Base-by-base conservation (phyloP, 2,113 vertebrate genomes). In the Balaeniceps rex region DNA sequence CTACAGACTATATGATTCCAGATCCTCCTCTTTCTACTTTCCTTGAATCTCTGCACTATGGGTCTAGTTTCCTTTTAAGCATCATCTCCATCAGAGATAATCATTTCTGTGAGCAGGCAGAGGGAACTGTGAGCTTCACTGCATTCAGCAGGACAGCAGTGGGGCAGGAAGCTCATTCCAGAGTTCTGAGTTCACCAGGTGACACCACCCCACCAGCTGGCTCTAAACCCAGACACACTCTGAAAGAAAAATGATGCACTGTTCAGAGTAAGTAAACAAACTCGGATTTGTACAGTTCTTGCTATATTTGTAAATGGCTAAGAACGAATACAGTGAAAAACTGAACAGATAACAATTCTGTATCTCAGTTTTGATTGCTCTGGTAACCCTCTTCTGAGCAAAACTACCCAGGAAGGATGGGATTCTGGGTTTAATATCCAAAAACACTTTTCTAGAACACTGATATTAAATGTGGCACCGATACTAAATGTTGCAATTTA, bases 41-140 rank as follows among this genome's bases (percentile, higher is more conserved):
- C 36, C 7, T 31, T 2, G 0, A 76, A 85, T 64, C 18, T 90
- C 70, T 66, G 31, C 22, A 9, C 55, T 68, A 29, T 0, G 6
- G 29, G 21, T 24, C 14, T 36, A 18, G 15, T 36, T 93, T 51
- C 29, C 54, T 89, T 65, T 63, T 36, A 81, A 83, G 38, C 25
- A 49, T 19, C 16, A 28, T 8, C 34, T 87, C 49, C 12, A 4
- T 21, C 58, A 80, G 28, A 49, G 33, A 42, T 3, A 38, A 2
- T 19, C 0, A 1, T 46, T 57, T 55, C 28, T 71, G 33, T 0
- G 0, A 66, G 47, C 25, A 63, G 55, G 12, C 1, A 5, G 4
- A 68, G 36, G 26, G 28, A 80, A 61, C 26, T 22, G 12, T 54
- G 25, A 74, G 25, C 25, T 52, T 74, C 5, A 2, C 12, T 2